Base-by-base conservation (phyloP, 2,888 invertebrate genomes). In the Agrilus biguttatus region DNA sequence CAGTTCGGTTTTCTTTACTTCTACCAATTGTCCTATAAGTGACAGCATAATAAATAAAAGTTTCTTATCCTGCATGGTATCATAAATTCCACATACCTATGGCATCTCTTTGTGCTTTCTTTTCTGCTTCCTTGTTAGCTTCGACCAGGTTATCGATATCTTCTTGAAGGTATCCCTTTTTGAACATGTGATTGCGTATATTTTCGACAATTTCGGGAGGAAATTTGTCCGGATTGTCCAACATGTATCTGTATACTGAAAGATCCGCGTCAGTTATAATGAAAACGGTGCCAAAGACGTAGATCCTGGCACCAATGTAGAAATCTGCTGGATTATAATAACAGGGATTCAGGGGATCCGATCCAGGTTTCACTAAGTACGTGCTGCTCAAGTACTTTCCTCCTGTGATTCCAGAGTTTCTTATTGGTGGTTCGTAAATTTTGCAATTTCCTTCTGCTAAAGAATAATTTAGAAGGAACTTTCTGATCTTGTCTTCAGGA, bases 241-340 rank as follows among this genome's bases (percentile, higher is more conserved):
- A 71, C 73, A 84, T 79, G 60, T 83, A 84, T n/a, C 78, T 73
- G 59, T 80, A 82, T 23, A 89, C 88, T 58, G 74, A 83, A 23
- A 79, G 67, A 64, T 88, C 88, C 42, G 82, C 83, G 1, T 83
- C 83, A 32, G 73, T 77, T 50, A 91, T 80, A 51, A 75, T 68
- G 62, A 91, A 90, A 35, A 82, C 74, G 61, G 84, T 83, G 49
- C 77, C 75, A 62, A 80, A 83, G 3, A 87, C 74, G 2, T 77
- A 77, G 36, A 90, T 70, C 45, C 73, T 69, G 0, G 79, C 80
- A 7, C 88, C 89, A 47, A 90, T 80, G 58, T 72, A 80, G 59
- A 91, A 83, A 66, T 83, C 85, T 32, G 76, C 76, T 1, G 88
- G 84, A 0, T 81, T 80, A 55, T 80, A 89, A 60, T 81, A 87